phyloP scores from a whole-genome alignment of 2,888 invertebrate species.

The Drosophila niveifrons region DNA sequence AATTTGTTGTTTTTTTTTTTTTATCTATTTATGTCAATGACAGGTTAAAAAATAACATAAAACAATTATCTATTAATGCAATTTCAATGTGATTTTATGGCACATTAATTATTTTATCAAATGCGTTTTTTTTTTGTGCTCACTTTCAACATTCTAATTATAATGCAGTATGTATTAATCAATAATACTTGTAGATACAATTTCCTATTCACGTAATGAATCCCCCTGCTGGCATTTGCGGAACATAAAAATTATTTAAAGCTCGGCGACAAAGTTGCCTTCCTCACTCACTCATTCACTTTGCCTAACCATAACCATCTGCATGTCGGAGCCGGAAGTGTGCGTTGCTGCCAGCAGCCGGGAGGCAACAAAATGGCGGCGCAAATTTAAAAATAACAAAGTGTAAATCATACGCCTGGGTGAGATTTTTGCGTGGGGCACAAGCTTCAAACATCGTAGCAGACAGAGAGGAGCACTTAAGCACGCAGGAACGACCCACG shows the following conservation, averaged over 20 bases:
- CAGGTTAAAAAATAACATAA: background rate
- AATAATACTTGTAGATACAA: conserved; percentile 52
- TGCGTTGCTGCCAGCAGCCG: conserved; percentile 22
- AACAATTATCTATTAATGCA: conserved; percentile 13
- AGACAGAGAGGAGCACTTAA: conserved; percentile 55
- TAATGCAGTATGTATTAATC: conserved; percentile 39
- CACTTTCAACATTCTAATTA: conserved; percentile 5
- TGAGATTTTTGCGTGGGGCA: conserved; percentile 37
- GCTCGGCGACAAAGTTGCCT: conserved; percentile 29
- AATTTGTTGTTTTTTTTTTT: background rate
- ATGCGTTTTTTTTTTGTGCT: background rate
- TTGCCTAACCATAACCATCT: background rate
- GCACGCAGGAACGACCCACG: conserved; percentile 42
- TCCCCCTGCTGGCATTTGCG: conserved; percentile 43
- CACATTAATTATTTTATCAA: conserved; percentile 19
- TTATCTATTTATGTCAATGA: too few relatives aligned
- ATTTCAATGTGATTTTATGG: conserved; percentile 5
- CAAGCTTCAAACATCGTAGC: background rate
- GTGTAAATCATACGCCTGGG: conserved; percentile 78
- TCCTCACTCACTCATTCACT: background rate
- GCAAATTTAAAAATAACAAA: conserved; percentile 78
- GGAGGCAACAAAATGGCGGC: conserved; percentile 67
- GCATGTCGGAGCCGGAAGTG: conserved; percentile 40
- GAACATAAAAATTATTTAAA: conserved; percentile 54
- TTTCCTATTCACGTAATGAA: conserved; percentile 47